Evolutionary conservation across 2,797 vertebrate genomes (phyloP).

Genomic region (Enteromius anoplus): DNA sequence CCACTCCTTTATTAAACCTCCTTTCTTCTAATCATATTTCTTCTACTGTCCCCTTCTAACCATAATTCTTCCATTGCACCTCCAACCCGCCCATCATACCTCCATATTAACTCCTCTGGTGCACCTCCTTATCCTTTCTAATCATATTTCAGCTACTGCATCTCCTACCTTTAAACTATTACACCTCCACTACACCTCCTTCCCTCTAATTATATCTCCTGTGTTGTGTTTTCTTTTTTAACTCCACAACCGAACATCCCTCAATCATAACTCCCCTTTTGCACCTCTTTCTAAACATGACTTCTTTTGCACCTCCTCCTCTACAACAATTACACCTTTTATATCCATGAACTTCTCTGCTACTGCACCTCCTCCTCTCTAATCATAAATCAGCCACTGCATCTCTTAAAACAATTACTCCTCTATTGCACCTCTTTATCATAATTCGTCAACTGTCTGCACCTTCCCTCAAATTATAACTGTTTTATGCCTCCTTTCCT

Average conservation of each 20-base stretch:
- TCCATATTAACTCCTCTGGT: no score
- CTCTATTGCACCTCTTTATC: background rate
- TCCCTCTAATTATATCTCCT: background rate
- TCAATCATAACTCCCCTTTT: background rate
- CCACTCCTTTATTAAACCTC: no score
- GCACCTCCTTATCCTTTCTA: no score
- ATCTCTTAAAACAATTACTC: background rate
- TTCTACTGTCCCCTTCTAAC: no score
- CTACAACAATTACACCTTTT: background rate
- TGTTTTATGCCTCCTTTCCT: background rate
- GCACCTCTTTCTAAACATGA: background rate
- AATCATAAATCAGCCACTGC: background rate
- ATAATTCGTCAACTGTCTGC: background rate
- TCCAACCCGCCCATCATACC: no score
- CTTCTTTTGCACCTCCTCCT: background rate
- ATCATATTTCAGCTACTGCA: no score
- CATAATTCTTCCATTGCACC: no score
- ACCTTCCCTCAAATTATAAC: background rate
- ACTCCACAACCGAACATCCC: background rate
- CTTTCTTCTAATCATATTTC: no score
- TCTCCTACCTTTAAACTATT: background rate
- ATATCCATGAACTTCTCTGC: background rate
- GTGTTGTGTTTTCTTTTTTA: background rate
- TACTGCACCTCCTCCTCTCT: background rate
- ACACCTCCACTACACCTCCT: background rate